A percentile compares a stretch with the other conserved stretches of the same genome.
These are phyloP conservation scores for Austrofundulus limnaeus DNA, from an alignment of 2,113 vertebrate species.

Conservation along the genomic window DNA sequence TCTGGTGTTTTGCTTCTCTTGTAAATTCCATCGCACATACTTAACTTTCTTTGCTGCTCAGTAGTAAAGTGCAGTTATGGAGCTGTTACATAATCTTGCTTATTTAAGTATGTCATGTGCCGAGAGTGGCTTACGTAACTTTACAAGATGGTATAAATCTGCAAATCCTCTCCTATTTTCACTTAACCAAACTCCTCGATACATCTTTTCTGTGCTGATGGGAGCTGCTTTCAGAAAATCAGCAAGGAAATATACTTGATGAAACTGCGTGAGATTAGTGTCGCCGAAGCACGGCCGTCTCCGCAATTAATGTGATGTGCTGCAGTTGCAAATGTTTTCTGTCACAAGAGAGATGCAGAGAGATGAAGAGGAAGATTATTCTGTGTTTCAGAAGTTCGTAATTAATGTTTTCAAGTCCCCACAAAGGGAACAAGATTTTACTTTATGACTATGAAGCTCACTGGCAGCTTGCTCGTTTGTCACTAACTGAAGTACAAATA, in stretches of 20 bases:
- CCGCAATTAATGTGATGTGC: slow-evolving; percentile 33
- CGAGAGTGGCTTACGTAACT: slow-evolving; percentile 81
- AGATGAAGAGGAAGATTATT: slow-evolving; percentile 27
- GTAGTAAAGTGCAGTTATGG: slow-evolving; percentile 72
- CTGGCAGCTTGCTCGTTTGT: slow-evolving; percentile 44
- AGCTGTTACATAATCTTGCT: slow-evolving; percentile 77
- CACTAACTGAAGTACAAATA: slow-evolving; percentile 16
- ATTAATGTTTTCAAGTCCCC: slow-evolving; percentile 37
- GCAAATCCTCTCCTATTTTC: slow-evolving; percentile 59
- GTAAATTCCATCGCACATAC: slow-evolving; percentile 78
- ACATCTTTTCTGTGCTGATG: slow-evolving; percentile 57
- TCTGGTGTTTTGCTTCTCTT: slow-evolving; percentile 76
- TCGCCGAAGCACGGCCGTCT: slow-evolving; percentile 40
- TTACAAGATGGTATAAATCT: slow-evolving; percentile 76
- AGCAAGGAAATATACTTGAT: slow-evolving; percentile 47
- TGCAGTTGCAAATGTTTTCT: slow-evolving; percentile 30
- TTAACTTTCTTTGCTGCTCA: slow-evolving; percentile 75
- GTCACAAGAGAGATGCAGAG: slow-evolving; percentile 22
- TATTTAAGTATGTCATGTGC: slow-evolving; percentile 80
- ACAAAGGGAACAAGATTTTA: slow-evolving; percentile 21
- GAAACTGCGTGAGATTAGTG: slow-evolving; percentile 51
- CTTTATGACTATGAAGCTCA: slow-evolving; percentile 34
- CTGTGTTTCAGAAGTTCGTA: slow-evolving; percentile 44
- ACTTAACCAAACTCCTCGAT: slow-evolving; percentile 67
- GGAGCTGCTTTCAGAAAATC: slow-evolving; percentile 53